Evolutionary conservation across 2,797 vertebrate genomes (phyloP).

Genomic region (Karalla daura): DNA sequence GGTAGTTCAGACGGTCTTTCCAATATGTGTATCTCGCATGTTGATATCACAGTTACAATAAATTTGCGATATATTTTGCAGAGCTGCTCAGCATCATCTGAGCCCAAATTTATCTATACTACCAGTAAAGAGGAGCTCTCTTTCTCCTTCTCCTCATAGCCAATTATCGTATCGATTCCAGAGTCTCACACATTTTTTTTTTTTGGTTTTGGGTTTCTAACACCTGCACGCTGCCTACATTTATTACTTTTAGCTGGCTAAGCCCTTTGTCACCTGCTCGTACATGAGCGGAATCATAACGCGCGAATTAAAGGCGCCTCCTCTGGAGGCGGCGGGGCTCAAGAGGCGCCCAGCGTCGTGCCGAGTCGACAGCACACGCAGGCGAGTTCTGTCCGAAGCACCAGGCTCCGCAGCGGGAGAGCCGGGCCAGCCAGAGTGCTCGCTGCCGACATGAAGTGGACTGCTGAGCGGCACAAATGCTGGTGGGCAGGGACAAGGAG

Average conservation of each 20-base stretch:
- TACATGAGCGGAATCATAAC: constrained; percentile 11
- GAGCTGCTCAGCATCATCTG: no score
- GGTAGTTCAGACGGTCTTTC: no score
- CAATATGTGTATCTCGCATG: no score
- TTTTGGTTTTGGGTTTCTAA: no score
- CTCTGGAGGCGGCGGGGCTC: constrained; percentile 53
- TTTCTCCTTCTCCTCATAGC: neutral
- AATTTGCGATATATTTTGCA: no score
- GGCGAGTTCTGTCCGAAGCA: constrained; percentile 61
- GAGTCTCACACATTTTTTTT: neutral
- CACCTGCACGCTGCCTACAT: neutral
- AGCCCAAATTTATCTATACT: no score
- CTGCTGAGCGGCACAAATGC: constrained; percentile 70
- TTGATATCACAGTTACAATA: no score
- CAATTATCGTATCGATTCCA: neutral
- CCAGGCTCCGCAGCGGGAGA: constrained; percentile 66
- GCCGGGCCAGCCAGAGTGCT: constrained; percentile 60
- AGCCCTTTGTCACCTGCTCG: constrained; percentile 5
- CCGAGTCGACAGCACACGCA: constrained; percentile 56
- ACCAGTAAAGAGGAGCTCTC: neutral
- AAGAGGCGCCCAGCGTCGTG: constrained; percentile 42
- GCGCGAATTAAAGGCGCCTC: constrained; percentile 24
- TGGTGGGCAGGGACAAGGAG: constrained; percentile 74
- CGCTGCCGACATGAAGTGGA: constrained; percentile 72
- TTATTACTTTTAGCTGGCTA: constrained; percentile 1